Percentiles rank a stretch among this genome's conserved stretches.
Evolutionary conservation across 2,888 invertebrate genomes (phyloP).

Genomic region (Agelastica alni): DNA sequence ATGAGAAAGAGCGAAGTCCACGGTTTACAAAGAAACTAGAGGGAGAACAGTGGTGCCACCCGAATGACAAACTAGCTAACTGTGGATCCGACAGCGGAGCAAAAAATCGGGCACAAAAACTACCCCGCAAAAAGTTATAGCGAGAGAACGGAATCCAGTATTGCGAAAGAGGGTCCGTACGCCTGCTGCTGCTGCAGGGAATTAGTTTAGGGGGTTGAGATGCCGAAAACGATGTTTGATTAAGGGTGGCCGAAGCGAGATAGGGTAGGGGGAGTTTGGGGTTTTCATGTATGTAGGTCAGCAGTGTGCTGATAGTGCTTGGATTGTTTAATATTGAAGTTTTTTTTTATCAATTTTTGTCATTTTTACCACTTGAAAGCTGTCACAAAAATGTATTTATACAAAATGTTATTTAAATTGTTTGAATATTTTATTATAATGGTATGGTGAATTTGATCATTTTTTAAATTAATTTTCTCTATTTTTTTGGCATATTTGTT

Average conservation of each 20-base stretch:
- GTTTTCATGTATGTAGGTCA: conserved; percentile 38
- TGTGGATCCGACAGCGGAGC: conserved; percentile 57
- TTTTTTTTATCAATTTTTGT: background rate
- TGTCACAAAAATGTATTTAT: too few species aligned
- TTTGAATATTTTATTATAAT: too few species aligned
- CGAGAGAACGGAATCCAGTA: conserved; percentile 38
- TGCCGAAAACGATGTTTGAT: conserved; percentile 38
- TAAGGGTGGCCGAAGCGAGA: conserved; percentile 26
- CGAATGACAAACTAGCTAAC: conserved; percentile 60
- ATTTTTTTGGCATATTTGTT: too few species aligned
- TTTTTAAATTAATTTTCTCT: too few species aligned
- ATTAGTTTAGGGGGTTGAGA: conserved; percentile 43
- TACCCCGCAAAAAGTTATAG: conserved; percentile 42
- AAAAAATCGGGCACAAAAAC: conserved; percentile 53
- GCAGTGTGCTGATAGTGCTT: conserved; percentile 9
- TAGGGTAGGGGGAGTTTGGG: background rate
- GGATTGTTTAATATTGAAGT: conserved; percentile 13
- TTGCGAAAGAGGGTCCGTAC: conserved; percentile 34
- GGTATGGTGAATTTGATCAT: too few species aligned
- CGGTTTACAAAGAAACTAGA: conserved; percentile 39
- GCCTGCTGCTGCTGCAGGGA: conserved; percentile 36
- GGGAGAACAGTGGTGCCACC: conserved; percentile 52
- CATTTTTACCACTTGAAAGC: too few species aligned
- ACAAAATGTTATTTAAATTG: too few species aligned
- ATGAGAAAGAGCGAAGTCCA: conserved; percentile 14